Evolutionary conservation across 1,140 invertebrate genomes (phyloP).

Genomic region (Sitodiplosis mosellana): DNA sequence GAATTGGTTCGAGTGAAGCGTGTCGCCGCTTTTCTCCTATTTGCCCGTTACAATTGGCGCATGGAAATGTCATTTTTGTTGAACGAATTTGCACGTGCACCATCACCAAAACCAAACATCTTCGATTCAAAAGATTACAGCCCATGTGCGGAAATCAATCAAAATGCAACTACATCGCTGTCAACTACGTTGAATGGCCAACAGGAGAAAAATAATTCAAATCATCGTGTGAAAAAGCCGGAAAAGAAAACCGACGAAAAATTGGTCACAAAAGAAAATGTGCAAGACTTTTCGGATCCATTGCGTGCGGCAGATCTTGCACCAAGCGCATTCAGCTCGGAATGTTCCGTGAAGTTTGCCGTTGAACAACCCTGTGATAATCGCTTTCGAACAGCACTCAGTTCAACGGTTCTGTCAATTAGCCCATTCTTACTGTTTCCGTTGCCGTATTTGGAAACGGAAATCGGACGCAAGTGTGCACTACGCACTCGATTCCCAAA

Average conservation of each 20-base stretch:
- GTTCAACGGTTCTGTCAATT: conserved; percentile 56
- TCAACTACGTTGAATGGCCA: background rate
- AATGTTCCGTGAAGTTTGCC: conserved; percentile 22
- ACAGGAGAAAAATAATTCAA: background rate
- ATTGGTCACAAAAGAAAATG: conserved; percentile 31
- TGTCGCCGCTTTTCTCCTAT: conserved; percentile 63
- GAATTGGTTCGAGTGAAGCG: conserved; percentile 71
- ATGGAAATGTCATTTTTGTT: conserved; percentile 81
- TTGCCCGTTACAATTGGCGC: conserved; percentile 78
- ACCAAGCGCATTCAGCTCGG: conserved; percentile 4
- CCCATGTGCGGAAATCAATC: conserved; percentile 7
- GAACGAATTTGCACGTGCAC: conserved; percentile 34
- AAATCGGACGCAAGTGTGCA: conserved; percentile 54
- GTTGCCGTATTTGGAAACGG: conserved; percentile 77
- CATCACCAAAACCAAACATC: conserved; percentile 18
- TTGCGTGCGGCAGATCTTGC: conserved; percentile 29
- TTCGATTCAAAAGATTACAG: conserved; percentile 24
- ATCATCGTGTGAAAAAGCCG: conserved; percentile 3
- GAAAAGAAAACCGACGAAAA: conserved; percentile 28
- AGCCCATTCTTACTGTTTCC: conserved; percentile 74
- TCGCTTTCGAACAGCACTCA: conserved; percentile 53
- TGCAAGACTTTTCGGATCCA: conserved; percentile 58
- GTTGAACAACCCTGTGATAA: conserved; percentile 42
- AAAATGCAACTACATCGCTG: background rate
- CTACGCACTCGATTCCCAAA: conserved; percentile 59